A percentile compares a stretch with the other conserved stretches of the same genome.
phyloP scores from a whole-genome alignment of 2,797 vertebrate genomes.

The Crocidura indochinensis region DNA sequence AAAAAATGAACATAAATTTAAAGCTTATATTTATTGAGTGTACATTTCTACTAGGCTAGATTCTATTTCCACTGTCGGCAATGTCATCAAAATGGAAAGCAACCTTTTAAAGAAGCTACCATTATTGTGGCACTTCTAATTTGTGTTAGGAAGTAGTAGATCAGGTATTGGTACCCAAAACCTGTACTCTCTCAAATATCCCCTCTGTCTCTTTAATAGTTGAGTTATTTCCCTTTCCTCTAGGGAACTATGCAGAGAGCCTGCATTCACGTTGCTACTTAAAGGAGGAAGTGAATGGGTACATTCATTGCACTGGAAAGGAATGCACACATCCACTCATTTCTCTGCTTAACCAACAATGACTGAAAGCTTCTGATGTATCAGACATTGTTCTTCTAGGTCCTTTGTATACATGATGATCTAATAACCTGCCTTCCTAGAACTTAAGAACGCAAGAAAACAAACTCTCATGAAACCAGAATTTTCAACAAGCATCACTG shows the following conservation, averaged over 20 bases:
- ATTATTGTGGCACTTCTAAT: background rate
- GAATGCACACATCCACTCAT: accelerated
- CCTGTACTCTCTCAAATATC: background rate
- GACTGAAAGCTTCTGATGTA: background rate
- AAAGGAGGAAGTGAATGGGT: background rate
- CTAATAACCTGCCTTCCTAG: background rate
- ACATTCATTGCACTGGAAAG: background rate
- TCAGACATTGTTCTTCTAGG: background rate
- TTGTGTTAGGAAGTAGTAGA: background rate
- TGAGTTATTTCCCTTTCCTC: background rate
- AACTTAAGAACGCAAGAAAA: background rate
- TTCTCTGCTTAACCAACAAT: background rate
- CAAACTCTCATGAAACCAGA: background rate
- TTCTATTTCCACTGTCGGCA: no score
- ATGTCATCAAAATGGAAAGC: background rate
- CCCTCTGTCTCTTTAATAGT: background rate
- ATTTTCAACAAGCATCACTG: background rate
- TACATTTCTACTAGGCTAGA: background rate
- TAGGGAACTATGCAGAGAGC: background rate
- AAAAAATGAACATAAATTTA: background rate
- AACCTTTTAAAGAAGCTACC: background rate
- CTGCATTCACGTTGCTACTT: accelerated
- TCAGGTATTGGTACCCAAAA: no score
- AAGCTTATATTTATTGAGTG: background rate
- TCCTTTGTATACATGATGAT: background rate